Percentiles rank a stretch among this genome's conserved stretches.
These are phyloP conservation scores for Drosophila chauvacae DNA, from an alignment of 1,140 invertebrate genomes.

Conservation along the genomic window DNA sequence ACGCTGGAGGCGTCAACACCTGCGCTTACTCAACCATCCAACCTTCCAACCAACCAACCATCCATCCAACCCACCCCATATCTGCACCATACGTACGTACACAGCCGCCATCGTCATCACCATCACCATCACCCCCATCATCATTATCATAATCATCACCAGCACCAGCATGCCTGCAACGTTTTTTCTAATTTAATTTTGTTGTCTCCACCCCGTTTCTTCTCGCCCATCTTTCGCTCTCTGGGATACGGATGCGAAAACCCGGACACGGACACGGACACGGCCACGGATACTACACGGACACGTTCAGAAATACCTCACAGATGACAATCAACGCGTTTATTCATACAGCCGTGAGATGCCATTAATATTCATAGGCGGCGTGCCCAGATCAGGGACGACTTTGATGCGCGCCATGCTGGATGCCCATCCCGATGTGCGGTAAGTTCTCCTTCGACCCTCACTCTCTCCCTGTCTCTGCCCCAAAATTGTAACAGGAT, in stretches of 20 bases:
- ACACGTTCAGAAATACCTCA: constrained; percentile 86
- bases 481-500: constrained; percentile 21
- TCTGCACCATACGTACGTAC: background rate
- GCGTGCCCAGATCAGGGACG: constrained; percentile 97
- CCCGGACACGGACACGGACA: constrained; percentile 13
- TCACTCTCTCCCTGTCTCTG: no score
- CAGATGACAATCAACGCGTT: constrained; percentile 87
- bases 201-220: constrained; percentile 21
- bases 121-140: constrained; percentile 4
- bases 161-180: constrained; percentile 44
- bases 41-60: no score
- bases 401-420: constrained; percentile 99
- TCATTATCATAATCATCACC: constrained; percentile 32
- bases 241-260: constrained; percentile 5
- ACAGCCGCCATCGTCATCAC: background rate
- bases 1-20: constrained; percentile 43
- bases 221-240: background rate
- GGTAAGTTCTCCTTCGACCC: constrained; percentile 85
- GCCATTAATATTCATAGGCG: constrained; percentile 98
- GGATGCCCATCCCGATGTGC: constrained; percentile 98
- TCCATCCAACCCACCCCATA: no score
- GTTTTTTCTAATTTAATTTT: constrained; percentile 77
- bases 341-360: constrained; percentile 93
- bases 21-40: constrained; percentile 13
- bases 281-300: constrained; percentile 5